These are phyloP conservation scores for Epizoanthus ramosus DNA, from an alignment of 92 coral and sea anemone species.

Conservation along the genomic window DNA sequence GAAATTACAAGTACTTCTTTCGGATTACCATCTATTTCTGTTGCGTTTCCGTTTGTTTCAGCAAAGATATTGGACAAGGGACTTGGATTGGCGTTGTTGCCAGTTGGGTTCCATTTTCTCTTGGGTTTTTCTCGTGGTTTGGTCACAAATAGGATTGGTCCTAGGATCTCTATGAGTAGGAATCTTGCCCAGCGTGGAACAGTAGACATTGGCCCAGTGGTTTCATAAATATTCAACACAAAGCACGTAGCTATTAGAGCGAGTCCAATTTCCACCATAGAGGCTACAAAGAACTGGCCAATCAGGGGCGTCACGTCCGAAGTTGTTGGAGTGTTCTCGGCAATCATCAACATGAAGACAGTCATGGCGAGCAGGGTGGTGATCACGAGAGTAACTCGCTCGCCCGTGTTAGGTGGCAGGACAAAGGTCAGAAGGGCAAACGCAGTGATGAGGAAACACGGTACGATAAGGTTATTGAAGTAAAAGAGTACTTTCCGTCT, in stretches of 20 bases:
- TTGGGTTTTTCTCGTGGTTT: slow-evolving; percentile 68
- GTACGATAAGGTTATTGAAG: slow-evolving; percentile 94
- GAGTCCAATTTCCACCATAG: slow-evolving; percentile 95
- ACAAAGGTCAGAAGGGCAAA: slow-evolving; percentile 95
- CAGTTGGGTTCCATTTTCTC: slow-evolving; percentile 50
- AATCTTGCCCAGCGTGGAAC: slow-evolving; percentile 87
- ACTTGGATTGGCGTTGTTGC: slow-evolving; percentile 25
- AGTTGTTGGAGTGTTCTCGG: slow-evolving; percentile 98
- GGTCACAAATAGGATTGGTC: slow-evolving; percentile 81
- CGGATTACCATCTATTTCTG: slow-evolving; percentile 54
- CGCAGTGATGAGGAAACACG: slow-evolving; percentile 95
- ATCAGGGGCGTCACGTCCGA: slow-evolving; percentile 97
- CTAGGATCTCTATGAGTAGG: slow-evolving; percentile 75
- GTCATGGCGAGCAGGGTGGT: slow-evolving; percentile 96
- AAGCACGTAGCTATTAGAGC: slow-evolving; percentile 94
- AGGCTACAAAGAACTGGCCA: slow-evolving; percentile 97
- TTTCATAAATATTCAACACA: slow-evolving; percentile 87
- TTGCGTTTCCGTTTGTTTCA: slow-evolving; percentile 40
- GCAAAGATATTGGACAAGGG: slow-evolving; percentile 36
- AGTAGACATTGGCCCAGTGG: slow-evolving; percentile 78
- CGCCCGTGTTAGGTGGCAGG: slow-evolving; percentile 97
- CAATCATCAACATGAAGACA: slow-evolving; percentile 97
- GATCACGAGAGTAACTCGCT: slow-evolving; percentile 97
- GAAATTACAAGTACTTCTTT: slow-evolving; percentile 86
- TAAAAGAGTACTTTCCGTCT: slow-evolving; percentile 94